These are phyloP conservation scores for Thecocarcelia acutangulata DNA, from an alignment of 2,888 invertebrate species.

Conservation along the genomic window DNA sequence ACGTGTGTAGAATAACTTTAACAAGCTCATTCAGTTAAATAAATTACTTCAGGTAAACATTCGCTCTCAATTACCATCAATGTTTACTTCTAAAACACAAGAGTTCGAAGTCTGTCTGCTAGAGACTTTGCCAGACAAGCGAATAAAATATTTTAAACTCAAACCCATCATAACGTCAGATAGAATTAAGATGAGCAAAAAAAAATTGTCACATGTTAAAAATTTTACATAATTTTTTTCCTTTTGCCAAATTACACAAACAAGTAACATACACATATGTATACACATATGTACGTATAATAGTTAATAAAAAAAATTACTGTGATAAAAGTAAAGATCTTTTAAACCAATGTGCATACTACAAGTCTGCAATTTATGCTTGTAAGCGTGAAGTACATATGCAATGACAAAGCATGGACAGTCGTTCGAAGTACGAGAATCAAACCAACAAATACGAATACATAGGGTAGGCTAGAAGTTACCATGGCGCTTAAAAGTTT, in stretches of 20 bases:
- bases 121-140: conserved; percentile 10
- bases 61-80: conserved; percentile 3
- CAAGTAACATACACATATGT: background rate
- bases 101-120: background rate
- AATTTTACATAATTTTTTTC: too few relatives aligned
- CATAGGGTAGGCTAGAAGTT: too few relatives aligned
- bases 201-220: too few relatives aligned
- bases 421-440: too few relatives aligned
- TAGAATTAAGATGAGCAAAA: background rate
- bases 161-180: conserved; percentile 2
- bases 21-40: conserved; percentile 37
- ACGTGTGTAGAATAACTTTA: conserved; percentile 22
- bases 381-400: too few relatives aligned
- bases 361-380: too few relatives aligned
- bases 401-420: too few relatives aligned
- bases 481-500: too few relatives aligned
- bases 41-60: background rate
- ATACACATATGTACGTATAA: background rate
- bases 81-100: conserved; percentile 24
- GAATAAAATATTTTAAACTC: background rate
- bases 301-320: background rate
- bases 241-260: too few relatives aligned
- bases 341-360: too few relatives aligned
- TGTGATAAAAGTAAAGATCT: too few relatives aligned
- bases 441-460: too few relatives aligned